These are phyloP conservation scores for Glaucomys volans DNA, from an alignment of 2,113 vertebrate species.

Conservation along the genomic window DNA sequence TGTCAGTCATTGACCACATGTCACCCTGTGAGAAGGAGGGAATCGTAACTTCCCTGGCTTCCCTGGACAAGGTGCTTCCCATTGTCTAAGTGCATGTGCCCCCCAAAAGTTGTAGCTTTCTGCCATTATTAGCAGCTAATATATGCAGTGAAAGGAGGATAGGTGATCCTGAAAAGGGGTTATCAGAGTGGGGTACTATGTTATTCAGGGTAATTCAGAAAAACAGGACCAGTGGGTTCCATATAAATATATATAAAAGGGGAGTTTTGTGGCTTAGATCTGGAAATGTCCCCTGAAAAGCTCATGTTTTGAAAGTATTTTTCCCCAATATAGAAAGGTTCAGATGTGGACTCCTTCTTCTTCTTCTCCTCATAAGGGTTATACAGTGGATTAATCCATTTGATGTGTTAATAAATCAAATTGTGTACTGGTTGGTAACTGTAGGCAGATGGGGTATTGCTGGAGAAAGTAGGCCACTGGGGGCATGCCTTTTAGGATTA, in stretches of 20 bases:
- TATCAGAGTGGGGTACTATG: neutral
- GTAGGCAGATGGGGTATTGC: too few species aligned
- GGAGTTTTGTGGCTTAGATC: too few species aligned
- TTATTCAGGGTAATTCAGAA: neutral
- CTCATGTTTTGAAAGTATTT: too few species aligned
- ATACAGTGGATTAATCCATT: too few species aligned
- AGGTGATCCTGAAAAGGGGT: neutral
- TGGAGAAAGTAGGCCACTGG: too few species aligned
- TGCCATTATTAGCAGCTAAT: neutral
- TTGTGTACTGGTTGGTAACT: too few species aligned
- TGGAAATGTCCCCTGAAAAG: too few species aligned
- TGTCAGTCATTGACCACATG: neutral
- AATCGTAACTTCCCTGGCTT: neutral
- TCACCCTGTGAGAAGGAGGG: neutral
- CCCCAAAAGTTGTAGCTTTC: neutral
- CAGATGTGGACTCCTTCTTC: too few species aligned
- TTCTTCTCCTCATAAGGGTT: too few species aligned
- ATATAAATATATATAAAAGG: neutral
- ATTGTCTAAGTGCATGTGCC: neutral
- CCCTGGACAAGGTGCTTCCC: neutral
- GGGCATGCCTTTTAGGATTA: too few species aligned
- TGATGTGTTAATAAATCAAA: too few species aligned
- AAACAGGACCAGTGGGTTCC: neutral
- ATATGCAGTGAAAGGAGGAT: neutral
- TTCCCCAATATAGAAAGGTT: too few species aligned